Evolutionary conservation across 2,888 invertebrate species (phyloP).

Genomic region (Stegana nigrithorax): DNA sequence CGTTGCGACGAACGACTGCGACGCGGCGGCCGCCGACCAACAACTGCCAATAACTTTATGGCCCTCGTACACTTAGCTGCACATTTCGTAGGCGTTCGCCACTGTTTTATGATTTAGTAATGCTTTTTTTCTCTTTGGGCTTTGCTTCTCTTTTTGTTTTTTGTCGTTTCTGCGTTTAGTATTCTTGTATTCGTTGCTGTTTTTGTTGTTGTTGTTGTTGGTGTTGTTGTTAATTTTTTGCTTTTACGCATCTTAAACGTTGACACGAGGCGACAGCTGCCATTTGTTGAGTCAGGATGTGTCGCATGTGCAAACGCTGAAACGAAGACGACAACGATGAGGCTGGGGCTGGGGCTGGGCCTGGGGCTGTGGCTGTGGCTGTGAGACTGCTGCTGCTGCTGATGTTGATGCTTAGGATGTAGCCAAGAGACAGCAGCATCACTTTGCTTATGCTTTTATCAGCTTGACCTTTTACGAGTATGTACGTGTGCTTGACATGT

Average conservation of each 20-base stretch:
- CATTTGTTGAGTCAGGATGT: slow-evolving; percentile 42
- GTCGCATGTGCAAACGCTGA: slow-evolving; percentile 48
- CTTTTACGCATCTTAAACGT: slow-evolving; percentile 6
- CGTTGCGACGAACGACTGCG: not conserved
- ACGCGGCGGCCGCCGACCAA: not conserved
- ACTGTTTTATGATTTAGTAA: slow-evolving; percentile 48
- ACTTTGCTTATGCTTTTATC: not conserved
- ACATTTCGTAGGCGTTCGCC: slow-evolving; percentile 28
- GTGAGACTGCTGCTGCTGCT: no score
- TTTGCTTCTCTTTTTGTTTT: slow-evolving; percentile 6
- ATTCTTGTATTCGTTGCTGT: not conserved
- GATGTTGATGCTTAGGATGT: no score
- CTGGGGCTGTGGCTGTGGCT: no score
- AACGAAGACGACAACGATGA: no score
- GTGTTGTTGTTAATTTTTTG: slow-evolving; percentile 26
- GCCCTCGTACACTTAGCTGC: not conserved
- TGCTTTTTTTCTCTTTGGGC: slow-evolving; percentile 27
- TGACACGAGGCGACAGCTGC: slow-evolving; percentile 48
- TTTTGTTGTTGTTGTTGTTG: not conserved
- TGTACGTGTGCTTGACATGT: not conserved
- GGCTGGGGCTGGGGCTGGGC: no score
- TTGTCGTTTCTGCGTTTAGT: no score
- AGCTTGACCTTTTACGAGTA: slow-evolving; percentile 1
- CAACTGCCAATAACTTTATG: slow-evolving; percentile 10
- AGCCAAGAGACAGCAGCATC: no score